Percentiles rank a stretch among this genome's conserved stretches.
Evolutionary conservation across 2,797 vertebrate species (phyloP).

Genomic region (Sciaenops ocellatus): DNA sequence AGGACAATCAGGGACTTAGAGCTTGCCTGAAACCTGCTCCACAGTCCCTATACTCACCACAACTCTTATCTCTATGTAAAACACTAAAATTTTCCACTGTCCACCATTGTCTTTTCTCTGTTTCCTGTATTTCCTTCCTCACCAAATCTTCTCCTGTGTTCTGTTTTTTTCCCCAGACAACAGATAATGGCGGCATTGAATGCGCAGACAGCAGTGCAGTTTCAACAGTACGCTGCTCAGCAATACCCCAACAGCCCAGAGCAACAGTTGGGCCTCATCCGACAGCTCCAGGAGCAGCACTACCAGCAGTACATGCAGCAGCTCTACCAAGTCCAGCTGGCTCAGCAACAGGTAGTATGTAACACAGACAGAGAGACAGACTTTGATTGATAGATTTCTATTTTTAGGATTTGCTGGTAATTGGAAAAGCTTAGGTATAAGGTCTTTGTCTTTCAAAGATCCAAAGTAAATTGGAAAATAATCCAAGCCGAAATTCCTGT

Average conservation of each 20-base stretch:
- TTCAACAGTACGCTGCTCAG: slow-evolving; percentile 99
- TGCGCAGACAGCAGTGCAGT: slow-evolving; percentile 98
- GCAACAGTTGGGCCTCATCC: slow-evolving; percentile 96
- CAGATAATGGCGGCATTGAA: slow-evolving; percentile 99
- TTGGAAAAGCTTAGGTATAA: neutral
- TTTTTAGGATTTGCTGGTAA: neutral
- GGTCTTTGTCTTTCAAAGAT: neutral
- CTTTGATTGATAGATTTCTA: neutral
- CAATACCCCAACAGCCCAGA: slow-evolving; percentile 97
- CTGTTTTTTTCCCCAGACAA: slow-evolving; percentile 84
- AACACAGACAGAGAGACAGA: neutral
- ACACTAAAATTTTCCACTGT: neutral
- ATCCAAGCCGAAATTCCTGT: too few species aligned
- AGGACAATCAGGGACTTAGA: neutral
- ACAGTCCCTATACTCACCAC: neutral
- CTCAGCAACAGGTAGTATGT: slow-evolving; percentile 95
- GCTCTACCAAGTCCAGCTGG: slow-evolving; percentile 98
- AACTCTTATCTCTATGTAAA: neutral
- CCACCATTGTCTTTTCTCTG: neutral
- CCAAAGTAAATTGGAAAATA: too few species aligned
- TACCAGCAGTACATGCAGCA: slow-evolving; percentile 99
- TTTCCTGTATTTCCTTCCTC: slow-evolving; percentile 31
- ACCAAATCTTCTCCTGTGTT: neutral
- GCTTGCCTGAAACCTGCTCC: neutral
- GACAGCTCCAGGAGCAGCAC: slow-evolving; percentile 99